Percentiles rank a stretch among this genome's conserved stretches.
phyloP scores from a whole-genome alignment of 2,113 vertebrate species.

The Callocephalon fimbriatum region DNA sequence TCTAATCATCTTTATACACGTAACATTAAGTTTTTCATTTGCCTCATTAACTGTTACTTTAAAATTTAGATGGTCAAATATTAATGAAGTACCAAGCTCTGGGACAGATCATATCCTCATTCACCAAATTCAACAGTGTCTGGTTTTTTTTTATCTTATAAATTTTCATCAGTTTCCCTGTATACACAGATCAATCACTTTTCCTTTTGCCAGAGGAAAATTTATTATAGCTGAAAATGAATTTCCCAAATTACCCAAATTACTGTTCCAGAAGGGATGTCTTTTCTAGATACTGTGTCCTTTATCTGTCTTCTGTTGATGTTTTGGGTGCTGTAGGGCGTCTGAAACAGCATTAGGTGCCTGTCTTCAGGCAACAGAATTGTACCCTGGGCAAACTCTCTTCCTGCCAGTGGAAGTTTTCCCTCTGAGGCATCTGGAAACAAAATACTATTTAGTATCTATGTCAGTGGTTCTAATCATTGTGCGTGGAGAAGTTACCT shows the following conservation, averaged over 20 bases:
- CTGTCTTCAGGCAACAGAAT: neutral
- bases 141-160: neutral
- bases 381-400: neutral
- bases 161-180: neutral
- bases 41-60: constrained; percentile 39
- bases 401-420: neutral
- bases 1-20: neutral
- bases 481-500: neutral
- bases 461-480: fast-evolving
- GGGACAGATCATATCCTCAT: neutral
- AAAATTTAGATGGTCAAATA: neutral
- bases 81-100: neutral
- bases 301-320: neutral
- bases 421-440: neutral
- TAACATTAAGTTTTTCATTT: constrained; percentile 51
- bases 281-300: neutral
- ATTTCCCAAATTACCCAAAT: neutral
- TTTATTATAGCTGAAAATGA: neutral
- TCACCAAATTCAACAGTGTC: neutral
- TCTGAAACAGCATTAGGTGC: neutral
- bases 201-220: neutral
- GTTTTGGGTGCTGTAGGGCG: neutral
- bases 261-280: neutral
- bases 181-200: neutral
- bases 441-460: neutral